Percentiles rank a stretch among this genome's conserved stretches.
These are phyloP conservation scores for Oreonectes daqikongensis DNA, from an alignment of 2,797 vertebrate species.

Conservation along the genomic window DNA sequence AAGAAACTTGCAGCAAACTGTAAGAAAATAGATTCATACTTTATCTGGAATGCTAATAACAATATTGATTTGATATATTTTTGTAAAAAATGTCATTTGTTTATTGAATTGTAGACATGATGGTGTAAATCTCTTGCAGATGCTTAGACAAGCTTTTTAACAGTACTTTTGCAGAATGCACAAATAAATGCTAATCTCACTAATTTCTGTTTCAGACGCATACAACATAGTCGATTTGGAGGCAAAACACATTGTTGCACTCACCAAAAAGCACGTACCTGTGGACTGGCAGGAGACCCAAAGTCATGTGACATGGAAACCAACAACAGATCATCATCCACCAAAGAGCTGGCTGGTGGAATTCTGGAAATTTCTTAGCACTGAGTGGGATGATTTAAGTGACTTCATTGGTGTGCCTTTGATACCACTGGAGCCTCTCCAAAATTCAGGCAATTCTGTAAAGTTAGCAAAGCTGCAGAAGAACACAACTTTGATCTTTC, in stretches of 20 bases:
- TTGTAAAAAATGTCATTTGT: too few species aligned
- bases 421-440: constrained; percentile 72
- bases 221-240: constrained; percentile 74
- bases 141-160: too few species aligned
- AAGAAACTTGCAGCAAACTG: constrained; percentile 67
- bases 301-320: constrained; percentile 71
- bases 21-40: constrained; percentile 58
- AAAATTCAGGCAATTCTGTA: constrained; percentile 51
- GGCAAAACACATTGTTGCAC: constrained; percentile 61
- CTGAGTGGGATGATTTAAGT: constrained; percentile 67
- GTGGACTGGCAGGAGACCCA: constrained; percentile 69
- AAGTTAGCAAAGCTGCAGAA: constrained; percentile 71
- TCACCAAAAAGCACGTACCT: constrained; percentile 71
- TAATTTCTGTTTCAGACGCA: constrained; percentile 64
- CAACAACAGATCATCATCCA: constrained; percentile 67
- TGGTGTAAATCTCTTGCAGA: background rate
- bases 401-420: constrained; percentile 77
- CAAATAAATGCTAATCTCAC: constrained; percentile 32
- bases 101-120: background rate
- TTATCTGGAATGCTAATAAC: too few species aligned
- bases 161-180: background rate
- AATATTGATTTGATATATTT: too few species aligned
- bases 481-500: constrained; percentile 76
- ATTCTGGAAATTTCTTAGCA: constrained; percentile 82
- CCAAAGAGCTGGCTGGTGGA: constrained; percentile 78